These are phyloP conservation scores for Aphaenogaster floridana DNA, from an alignment of 1,140 invertebrate genomes.

Conservation along the genomic window DNA sequence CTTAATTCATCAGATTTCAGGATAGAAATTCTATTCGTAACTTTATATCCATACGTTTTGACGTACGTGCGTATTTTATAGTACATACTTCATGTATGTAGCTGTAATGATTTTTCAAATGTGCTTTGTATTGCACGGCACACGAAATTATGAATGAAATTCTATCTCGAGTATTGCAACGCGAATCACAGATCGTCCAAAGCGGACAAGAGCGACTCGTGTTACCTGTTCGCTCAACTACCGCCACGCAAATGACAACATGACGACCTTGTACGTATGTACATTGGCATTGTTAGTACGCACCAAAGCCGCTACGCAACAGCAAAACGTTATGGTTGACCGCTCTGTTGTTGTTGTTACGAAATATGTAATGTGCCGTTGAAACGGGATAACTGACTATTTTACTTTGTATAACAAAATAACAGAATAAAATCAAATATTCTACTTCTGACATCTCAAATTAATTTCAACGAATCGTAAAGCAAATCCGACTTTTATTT, in stretches of 20 bases:
- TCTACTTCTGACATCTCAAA: not conserved
- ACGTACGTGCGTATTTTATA: not conserved
- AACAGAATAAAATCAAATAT: not conserved
- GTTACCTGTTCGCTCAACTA: not conserved
- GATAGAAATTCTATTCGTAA: not conserved
- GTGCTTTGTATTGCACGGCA: not conserved
- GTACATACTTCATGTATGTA: not conserved
- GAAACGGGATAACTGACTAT: slow-evolving; percentile 11
- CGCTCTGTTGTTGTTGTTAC: not conserved
- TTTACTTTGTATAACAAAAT: not conserved
- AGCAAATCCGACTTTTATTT: not conserved
- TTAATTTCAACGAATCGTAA: slow-evolving; percentile 14
- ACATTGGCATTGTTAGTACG: not conserved
- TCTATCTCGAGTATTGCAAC: not conserved
- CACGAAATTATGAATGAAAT: not conserved
- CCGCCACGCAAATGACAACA: not conserved
- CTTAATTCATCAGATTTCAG: not conserved
- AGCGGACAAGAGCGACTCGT: not conserved
- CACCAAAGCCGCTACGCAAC: not conserved
- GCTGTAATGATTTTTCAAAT: not conserved
- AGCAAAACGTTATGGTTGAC: not conserved
- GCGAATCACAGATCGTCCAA: not conserved
- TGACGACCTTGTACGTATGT: not conserved
- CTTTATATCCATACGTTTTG: not conserved
- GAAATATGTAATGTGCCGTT: not conserved